Base-by-base conservation (phyloP, 1,140 invertebrate genomes). In the Dreissena polymorpha region DNA sequence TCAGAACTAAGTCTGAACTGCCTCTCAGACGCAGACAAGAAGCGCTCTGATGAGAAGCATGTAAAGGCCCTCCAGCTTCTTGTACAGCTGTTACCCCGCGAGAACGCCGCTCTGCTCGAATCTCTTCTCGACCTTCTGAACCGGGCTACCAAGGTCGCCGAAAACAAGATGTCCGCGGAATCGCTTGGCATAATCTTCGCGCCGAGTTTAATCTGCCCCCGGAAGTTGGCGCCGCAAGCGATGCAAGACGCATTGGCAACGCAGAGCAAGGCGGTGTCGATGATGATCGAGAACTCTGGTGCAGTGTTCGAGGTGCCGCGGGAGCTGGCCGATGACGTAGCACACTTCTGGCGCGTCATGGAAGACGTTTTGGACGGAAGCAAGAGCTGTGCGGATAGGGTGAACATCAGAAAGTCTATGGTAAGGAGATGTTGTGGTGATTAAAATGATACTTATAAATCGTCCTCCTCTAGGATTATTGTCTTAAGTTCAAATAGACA, bases 101-200 rank as follows among this genome's bases (percentile, higher is more conserved):
- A 96, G 72, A 97, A 97, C 90, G 94, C 96, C 83, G 94, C 95
- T 49, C 93, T 99, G 49, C 92, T 98, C 0, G 95, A 96, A 89
- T 94, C 96, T 86, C 93, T 98, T 16, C 94, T 98, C 1, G 93
- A 94, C 67, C 93, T 98, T 65, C 93, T 98, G 25, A 94, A 97
- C 88, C 93, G 95, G 68, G 96, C 97, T 0, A 95, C 96, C 0
- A 94, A 94, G 67, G 95, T 95, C 89, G 92, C 94, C 16, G 94
- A 94, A 14, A 98, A 98, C 90, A 96, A 96, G 94, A 99, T 99
- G 97, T 96, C 96, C 21, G 95, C 97, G 0, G 95, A 96, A 68
- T 97, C 96, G 85, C 93, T 98, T 25, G 97, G 97, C 3, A 98
- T 97, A 53, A 93, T 99, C 85, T 98, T 98, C 90, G 97, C 97